Evolutionary conservation across 1,140 invertebrate species (phyloP).

Genomic region (Habropoda laboriosa): DNA sequence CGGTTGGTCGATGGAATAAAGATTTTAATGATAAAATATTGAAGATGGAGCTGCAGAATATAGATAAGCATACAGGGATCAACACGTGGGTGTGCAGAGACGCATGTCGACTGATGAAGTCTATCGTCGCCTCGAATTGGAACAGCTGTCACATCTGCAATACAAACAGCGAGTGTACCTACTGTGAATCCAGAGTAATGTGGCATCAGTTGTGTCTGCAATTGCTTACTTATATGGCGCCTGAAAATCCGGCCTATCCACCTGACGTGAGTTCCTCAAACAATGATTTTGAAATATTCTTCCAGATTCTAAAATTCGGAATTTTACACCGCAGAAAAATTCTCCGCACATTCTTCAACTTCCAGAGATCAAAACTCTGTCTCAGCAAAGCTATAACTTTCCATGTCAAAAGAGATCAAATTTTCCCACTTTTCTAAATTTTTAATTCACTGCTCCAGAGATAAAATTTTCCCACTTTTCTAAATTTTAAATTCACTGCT

Average conservation of each 20-base stretch:
- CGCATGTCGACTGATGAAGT: conserved; percentile 89
- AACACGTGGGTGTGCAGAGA: conserved; percentile 89
- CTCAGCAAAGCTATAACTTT: too few species aligned
- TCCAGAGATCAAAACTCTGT: too few species aligned
- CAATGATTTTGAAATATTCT: too few species aligned
- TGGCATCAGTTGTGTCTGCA: conserved; percentile 95
- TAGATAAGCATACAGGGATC: conserved; percentile 92
- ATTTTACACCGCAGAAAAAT: too few species aligned
- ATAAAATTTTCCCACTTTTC: too few species aligned
- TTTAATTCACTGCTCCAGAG: too few species aligned
- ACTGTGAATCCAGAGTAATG: conserved; percentile 95
- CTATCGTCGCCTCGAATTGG: conserved; percentile 91
- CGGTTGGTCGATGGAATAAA: too few species aligned
- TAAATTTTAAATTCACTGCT: too few species aligned
- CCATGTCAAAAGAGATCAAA: too few species aligned
- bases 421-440: too few species aligned
- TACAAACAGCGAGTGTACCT: conserved; percentile 89
- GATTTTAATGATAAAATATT: conserved; percentile 46
- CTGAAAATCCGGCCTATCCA: conserved; percentile 87
- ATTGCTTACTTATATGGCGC: conserved; percentile 90
- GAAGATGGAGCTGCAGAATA: conserved; percentile 95
- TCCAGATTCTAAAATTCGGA: too few species aligned
- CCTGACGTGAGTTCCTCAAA: conserved; percentile 88
- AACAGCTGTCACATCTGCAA: conserved; percentile 88
- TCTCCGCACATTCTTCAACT: too few species aligned